Evolutionary conservation across 2,797 vertebrate species (phyloP).

Genomic region (Pelobates cultripes): DNA sequence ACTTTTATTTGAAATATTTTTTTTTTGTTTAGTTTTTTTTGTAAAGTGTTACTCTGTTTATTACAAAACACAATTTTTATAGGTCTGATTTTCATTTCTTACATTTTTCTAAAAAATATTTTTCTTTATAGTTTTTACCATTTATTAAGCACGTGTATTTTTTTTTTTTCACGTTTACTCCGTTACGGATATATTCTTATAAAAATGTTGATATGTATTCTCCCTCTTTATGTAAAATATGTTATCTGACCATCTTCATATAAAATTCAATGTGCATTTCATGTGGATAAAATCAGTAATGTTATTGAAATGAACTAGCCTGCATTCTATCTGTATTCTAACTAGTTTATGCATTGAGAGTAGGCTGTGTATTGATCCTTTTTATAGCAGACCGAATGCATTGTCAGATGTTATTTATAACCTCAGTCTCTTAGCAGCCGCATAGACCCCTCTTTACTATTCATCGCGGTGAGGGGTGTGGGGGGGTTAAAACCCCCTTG

Average conservation of each 20-base stretch:
- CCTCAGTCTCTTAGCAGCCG: constrained; percentile 12
- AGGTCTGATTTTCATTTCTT: too few relatives aligned
- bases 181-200: too few relatives aligned
- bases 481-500: background rate
- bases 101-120: too few relatives aligned
- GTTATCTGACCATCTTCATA: background rate
- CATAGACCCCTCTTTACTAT: background rate
- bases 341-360: constrained; percentile 35
- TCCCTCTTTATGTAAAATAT: too few relatives aligned
- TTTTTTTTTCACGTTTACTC: too few relatives aligned
- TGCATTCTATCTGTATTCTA: constrained; percentile 28
- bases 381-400: constrained; percentile 26
- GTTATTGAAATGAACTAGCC: constrained; percentile 41
- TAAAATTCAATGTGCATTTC: constrained; percentile 29
- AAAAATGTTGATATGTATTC: too few relatives aligned
- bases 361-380: constrained; percentile 37
- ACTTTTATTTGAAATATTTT: too few relatives aligned
- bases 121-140: too few relatives aligned
- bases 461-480: background rate
- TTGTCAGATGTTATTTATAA: constrained; percentile 52
- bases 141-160: too few relatives aligned
- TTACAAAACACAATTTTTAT: too few relatives aligned
- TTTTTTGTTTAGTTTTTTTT: too few relatives aligned
- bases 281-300: constrained; percentile 53
- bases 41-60: too few relatives aligned